Evolutionary conservation across 2,113 vertebrate genomes (phyloP).

Genomic region (Rhynchomys soricoides): DNA sequence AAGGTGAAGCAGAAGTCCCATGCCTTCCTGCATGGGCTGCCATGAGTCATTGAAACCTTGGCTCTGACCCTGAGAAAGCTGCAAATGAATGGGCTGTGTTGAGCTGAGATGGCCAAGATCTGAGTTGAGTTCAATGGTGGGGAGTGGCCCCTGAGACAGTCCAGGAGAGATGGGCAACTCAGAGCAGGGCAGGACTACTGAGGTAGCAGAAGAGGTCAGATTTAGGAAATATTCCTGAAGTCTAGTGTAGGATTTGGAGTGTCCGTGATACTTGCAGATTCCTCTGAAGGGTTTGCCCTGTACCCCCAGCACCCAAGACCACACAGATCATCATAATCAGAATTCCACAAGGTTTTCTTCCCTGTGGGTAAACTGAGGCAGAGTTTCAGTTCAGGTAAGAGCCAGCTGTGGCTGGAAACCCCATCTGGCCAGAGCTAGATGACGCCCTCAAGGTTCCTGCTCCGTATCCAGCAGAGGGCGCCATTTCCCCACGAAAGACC

Average conservation of each 20-base stretch:
- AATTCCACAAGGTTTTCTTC: neutral
- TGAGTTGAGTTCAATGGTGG: neutral
- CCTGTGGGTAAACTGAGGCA: neutral
- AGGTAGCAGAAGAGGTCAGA: neutral
- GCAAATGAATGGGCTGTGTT: neutral
- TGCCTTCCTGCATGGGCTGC: fast-evolving
- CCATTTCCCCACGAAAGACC: neutral
- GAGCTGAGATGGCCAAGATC: neutral
- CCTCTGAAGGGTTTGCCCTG: neutral
- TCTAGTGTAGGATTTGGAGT: neutral
- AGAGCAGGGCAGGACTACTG: neutral
- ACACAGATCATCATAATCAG: neutral
- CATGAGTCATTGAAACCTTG: fast-evolving
- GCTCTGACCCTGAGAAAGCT: neutral
- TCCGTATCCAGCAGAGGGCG: slow-evolving; percentile 68
- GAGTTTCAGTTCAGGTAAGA: neutral
- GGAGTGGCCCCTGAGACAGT: neutral
- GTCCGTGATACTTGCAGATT: neutral
- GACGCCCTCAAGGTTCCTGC: too few relatives aligned
- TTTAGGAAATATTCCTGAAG: neutral
- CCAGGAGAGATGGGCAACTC: fast-evolving
- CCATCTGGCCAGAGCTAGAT: neutral
- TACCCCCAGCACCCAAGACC: fast-evolving
- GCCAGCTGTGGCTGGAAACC: neutral
- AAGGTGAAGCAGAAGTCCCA: fast-evolving